These are phyloP conservation scores for Phenacoccus solenopsis DNA, from an alignment of 1,140 invertebrate species.

Conservation along the genomic window DNA sequence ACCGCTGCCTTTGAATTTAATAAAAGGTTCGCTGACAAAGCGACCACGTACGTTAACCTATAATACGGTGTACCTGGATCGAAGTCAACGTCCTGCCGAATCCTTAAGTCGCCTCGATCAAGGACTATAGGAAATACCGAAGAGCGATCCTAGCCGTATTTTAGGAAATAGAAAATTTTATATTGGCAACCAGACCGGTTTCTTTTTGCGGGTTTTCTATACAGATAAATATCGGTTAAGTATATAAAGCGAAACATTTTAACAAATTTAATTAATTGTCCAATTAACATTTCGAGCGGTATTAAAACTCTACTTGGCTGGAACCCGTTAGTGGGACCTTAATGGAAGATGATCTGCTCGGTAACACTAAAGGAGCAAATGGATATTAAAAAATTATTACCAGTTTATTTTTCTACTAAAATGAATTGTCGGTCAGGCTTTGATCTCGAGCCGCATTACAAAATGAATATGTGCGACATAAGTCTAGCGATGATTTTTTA, in stretches of 20 bases:
- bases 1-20: too few species aligned
- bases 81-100: too few species aligned
- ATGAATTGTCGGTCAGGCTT: background rate
- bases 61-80: too few species aligned
- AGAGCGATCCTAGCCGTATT: too few species aligned
- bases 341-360: background rate
- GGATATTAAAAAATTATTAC: constrained; percentile 3
- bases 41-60: too few species aligned
- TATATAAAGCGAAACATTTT: background rate
- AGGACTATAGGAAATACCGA: too few species aligned
- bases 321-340: background rate
- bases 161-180: too few species aligned
- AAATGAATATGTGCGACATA: background rate
- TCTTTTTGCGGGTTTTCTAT: too few species aligned
- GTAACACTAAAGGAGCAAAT: background rate
- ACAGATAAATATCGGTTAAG: too few species aligned
- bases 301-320: background rate
- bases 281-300: background rate
- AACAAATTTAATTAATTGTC: background rate
- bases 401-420: constrained; percentile 3
- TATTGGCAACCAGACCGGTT: too few species aligned
- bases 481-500: background rate
- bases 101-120: too few species aligned
- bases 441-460: background rate
- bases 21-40: too few species aligned